Evolutionary conservation across 2,797 vertebrate species (phyloP), one percentile per base, ranked within the genome.

Genomic region (Chiroxiphia lanceolata): DNA sequence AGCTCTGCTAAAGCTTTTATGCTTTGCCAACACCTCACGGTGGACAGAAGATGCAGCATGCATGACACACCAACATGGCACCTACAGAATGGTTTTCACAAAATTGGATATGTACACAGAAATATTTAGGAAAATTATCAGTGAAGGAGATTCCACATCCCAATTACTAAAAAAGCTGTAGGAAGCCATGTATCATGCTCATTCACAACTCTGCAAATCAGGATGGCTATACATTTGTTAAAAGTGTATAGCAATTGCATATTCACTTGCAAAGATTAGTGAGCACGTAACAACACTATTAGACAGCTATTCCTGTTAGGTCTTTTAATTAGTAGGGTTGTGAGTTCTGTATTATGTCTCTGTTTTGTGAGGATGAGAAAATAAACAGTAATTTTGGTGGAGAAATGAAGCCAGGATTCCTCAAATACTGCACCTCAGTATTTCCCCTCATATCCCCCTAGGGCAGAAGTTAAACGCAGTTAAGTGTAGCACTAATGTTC

Each of bases 221-320:
- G 3, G 3, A 69, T 15, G 48, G 22, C 19, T 26, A 33, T 9
- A 11, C 4, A 33, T 34, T 50, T 48, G 26, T 36, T 89, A 60
- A n/a, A 91, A 76, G 23, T 19, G n/a, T 2, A 31, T 2, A 40
- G 50, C 31, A 70, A 48, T 4, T 72, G 19, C 0, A 4, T 57
- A 81, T 90, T 96, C 95, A 89, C 68, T 93, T 60, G 61, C 26
- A 69, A 82, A 95, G 95, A 93, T 53, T 36, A 95, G 17, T 51
- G 44, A 82, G 91, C 15, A 50, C 44, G 61, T 92, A 91, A 94
- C 82, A 78, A 31, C 9, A 89, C 57, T 50, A 31, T 86, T 48
- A 91, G 17, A 77, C 79, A 95, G 56, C 36, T 80, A 81, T 65
- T 78, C 95, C 42, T 45, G 59, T 83, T 70, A 94, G 27, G 19